These are phyloP conservation scores for Thamnophis sirtalis DNA, from an alignment of 2,113 vertebrate species.

Conservation along the genomic window DNA sequence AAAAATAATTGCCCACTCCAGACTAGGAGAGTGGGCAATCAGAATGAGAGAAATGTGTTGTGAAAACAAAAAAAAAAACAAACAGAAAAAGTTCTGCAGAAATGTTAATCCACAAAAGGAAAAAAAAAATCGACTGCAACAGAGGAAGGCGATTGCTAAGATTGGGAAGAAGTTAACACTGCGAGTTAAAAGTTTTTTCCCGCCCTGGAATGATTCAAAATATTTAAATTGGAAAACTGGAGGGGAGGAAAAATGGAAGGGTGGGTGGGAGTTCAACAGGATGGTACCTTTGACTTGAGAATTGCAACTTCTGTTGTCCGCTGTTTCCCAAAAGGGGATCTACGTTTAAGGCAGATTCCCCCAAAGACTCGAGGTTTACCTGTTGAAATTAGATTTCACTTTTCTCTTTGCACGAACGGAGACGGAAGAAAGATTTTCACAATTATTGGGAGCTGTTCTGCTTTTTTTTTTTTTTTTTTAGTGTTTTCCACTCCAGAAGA, in stretches of 20 bases:
- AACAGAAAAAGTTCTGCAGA: conserved; percentile 11
- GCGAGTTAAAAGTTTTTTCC: conserved; percentile 38
- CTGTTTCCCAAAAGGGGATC: not conserved
- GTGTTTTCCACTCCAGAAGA: not conserved
- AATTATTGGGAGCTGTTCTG: too few species aligned
- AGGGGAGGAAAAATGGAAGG: not conserved
- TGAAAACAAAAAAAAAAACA: conserved; percentile 70
- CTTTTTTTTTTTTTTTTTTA: too few species aligned
- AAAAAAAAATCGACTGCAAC: conserved; percentile 16
- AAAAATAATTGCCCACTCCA: conserved; percentile 19
- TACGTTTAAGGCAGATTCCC: not conserved
- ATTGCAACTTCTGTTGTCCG: not conserved
- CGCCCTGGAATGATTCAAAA: conserved; percentile 19
- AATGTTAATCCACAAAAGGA: conserved; percentile 26
- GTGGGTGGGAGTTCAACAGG: not conserved
- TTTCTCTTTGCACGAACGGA: not conserved
- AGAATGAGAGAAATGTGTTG: conserved; percentile 38
- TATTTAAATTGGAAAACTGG: not conserved
- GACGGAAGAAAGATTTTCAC: not conserved
- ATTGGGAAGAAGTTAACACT: conserved; percentile 42
- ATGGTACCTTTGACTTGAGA: not conserved
- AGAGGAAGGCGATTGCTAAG: conserved; percentile 31
- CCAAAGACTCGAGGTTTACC: not conserved
- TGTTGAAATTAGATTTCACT: not conserved
- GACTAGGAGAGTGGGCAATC: not conserved